A percentile compares a stretch with the other conserved stretches of the same genome.
phyloP scores from a whole-genome alignment of 2,888 invertebrate genomes.

The Serrognathus titanus region DNA sequence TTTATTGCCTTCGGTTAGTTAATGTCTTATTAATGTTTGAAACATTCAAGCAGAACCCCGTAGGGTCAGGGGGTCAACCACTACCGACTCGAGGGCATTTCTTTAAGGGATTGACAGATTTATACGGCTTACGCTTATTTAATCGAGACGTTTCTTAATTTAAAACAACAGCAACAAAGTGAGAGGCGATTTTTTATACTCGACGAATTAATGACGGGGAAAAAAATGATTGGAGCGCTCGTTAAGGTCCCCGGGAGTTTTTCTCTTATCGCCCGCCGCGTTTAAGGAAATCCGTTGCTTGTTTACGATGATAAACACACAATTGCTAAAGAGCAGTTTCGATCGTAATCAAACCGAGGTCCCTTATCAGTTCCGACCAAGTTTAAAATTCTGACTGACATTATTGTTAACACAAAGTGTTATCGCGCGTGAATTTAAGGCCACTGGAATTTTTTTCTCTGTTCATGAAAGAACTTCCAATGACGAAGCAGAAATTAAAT shows the following conservation, averaged over 20 bases:
- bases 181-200: too few relatives aligned
- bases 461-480: too few relatives aligned
- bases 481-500: too few relatives aligned
- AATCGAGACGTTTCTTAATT: too few relatives aligned
- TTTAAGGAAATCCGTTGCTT: conserved; percentile 2
- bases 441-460: too few relatives aligned
- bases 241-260: neutral
- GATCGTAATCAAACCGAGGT: conserved; percentile 9
- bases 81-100: conserved; percentile 12
- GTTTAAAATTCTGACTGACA: too few relatives aligned
- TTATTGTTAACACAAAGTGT: too few relatives aligned
- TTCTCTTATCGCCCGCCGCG: neutral
- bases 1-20: too few relatives aligned
- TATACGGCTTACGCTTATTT: neutral
- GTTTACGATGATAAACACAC: neutral
- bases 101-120: conserved; percentile 13
- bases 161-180: too few relatives aligned
- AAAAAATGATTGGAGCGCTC: too few relatives aligned
- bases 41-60: conserved; percentile 8
- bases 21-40: conserved; percentile 10
- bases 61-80: conserved; percentile 7
- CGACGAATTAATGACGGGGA: too few relatives aligned
- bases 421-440: too few relatives aligned
- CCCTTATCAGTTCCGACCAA: neutral
- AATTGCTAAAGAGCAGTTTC: conserved; percentile 5